phyloP scores from a whole-genome alignment of 2,113 vertebrate genomes.

The Centropus bengalensis region DNA sequence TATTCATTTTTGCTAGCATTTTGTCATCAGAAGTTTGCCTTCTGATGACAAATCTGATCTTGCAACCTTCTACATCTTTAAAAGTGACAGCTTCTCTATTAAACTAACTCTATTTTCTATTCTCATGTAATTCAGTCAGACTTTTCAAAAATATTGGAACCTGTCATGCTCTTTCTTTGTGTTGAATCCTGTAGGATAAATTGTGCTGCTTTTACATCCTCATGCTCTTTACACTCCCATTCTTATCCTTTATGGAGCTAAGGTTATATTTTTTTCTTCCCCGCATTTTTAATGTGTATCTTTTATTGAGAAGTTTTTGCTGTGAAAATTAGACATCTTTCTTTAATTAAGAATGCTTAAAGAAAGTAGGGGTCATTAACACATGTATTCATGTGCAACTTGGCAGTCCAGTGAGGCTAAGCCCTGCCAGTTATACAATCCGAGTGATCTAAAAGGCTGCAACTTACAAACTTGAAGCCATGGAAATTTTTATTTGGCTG shows the following conservation, averaged over 20 bases:
- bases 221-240: not conserved
- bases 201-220: not conserved
- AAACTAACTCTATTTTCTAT: not conserved
- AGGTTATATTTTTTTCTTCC: not conserved
- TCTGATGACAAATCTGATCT: not conserved
- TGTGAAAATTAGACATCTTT: not conserved
- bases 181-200: not conserved
- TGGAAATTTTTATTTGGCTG: not conserved
- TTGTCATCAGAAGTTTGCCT: no score
- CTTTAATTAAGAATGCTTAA: not conserved
- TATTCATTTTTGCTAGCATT: not conserved
- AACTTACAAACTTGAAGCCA: not conserved
- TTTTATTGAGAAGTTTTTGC: not conserved
- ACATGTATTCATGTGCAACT: not conserved
- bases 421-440: not conserved
- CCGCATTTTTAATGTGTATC: not conserved
- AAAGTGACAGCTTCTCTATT: not conserved
- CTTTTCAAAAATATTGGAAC: not conserved
- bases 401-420: not conserved
- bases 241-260: not conserved
- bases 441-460: not conserved
- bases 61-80: not conserved
- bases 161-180: not conserved
- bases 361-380: not conserved
- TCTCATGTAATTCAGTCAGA: not conserved